Evolutionary conservation across 92 coral and sea anemone species (phyloP).

Genomic region (Ricordea florida): DNA sequence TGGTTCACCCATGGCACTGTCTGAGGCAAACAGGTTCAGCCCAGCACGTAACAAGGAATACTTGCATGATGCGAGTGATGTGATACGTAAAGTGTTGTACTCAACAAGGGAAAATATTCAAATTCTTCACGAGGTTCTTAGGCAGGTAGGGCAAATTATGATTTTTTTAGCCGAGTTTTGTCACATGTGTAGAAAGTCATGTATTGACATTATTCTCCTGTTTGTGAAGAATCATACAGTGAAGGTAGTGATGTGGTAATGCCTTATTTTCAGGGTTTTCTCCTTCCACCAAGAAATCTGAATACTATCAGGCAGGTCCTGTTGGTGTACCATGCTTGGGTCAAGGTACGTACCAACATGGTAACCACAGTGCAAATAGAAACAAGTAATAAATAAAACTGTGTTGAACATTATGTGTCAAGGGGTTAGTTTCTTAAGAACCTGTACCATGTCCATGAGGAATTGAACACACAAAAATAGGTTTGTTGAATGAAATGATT

Average conservation of each 20-base stretch:
- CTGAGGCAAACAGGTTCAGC: slow-evolving; percentile 33
- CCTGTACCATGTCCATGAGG: too few relatives aligned
- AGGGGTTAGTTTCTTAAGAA: too few relatives aligned
- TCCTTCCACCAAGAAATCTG: slow-evolving; percentile 79
- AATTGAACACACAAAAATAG: too few relatives aligned
- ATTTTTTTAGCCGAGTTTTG: neutral
- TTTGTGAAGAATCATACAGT: too few relatives aligned
- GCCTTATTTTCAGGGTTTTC: slow-evolving; percentile 77
- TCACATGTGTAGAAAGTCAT: neutral
- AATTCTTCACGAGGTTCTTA: slow-evolving; percentile 90
- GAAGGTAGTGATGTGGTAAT: too few relatives aligned
- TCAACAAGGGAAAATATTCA: slow-evolving; percentile 93
- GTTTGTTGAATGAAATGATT: too few relatives aligned
- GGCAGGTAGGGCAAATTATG: slow-evolving; percentile 67
- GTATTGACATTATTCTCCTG: neutral
- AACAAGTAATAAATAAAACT: too few relatives aligned
- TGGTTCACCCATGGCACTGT: slow-evolving; percentile 40
- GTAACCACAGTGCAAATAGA: too few relatives aligned
- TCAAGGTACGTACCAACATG: too few relatives aligned
- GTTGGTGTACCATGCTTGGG: slow-evolving; percentile 88
- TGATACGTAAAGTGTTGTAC: slow-evolving; percentile 85
- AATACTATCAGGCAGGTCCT: slow-evolving; percentile 90
- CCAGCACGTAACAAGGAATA: slow-evolving; percentile 68
- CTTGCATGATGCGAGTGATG: slow-evolving; percentile 84
- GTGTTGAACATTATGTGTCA: too few relatives aligned